Evolutionary conservation across 2,888 invertebrate species (phyloP).

Genomic region (Ischnus inquisitorius): DNA sequence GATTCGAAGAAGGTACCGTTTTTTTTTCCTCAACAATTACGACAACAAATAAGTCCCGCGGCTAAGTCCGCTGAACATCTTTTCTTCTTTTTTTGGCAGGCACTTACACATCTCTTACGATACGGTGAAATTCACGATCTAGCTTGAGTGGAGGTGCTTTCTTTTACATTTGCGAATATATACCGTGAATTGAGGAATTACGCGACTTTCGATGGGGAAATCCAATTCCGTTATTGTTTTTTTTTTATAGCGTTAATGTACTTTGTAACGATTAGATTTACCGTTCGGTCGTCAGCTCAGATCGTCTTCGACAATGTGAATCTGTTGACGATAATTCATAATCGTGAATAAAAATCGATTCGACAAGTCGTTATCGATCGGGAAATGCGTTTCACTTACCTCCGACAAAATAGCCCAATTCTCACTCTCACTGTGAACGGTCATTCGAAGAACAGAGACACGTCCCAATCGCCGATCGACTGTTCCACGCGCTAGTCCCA

Average conservation of each 20-base stretch:
- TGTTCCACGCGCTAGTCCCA: constrained; percentile 92
- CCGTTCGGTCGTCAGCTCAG: constrained; percentile 82
- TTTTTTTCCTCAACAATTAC: constrained; percentile 37
- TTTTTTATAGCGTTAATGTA: constrained; percentile 59
- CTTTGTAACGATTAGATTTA: constrained; percentile 72
- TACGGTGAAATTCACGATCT: constrained; percentile 44
- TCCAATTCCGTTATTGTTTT: constrained; percentile 40
- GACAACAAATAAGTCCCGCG: constrained; percentile 35
- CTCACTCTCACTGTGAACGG: constrained; percentile 92
- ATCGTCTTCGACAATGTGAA: constrained; percentile 83
- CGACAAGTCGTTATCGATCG: neutral
- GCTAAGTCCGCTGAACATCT: constrained; percentile 31
- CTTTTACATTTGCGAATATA: constrained; percentile 24
- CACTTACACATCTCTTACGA: constrained; percentile 63
- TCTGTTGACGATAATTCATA: constrained; percentile 75
- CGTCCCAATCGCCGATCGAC: constrained; percentile 89
- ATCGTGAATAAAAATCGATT: constrained; percentile 24
- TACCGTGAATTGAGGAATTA: constrained; percentile 46
- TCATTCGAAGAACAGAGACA: constrained; percentile 91
- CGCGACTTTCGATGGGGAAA: constrained; percentile 53
- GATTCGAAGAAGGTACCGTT: constrained; percentile 42
- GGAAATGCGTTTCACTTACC: constrained; percentile 86
- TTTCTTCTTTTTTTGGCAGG: too few species aligned
- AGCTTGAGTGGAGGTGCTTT: constrained; percentile 42
- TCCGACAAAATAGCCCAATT: constrained; percentile 97